These are phyloP conservation scores for Platygyra sinensis DNA, from an alignment of 64 coral and sea anemone species.

Conservation along the genomic window DNA sequence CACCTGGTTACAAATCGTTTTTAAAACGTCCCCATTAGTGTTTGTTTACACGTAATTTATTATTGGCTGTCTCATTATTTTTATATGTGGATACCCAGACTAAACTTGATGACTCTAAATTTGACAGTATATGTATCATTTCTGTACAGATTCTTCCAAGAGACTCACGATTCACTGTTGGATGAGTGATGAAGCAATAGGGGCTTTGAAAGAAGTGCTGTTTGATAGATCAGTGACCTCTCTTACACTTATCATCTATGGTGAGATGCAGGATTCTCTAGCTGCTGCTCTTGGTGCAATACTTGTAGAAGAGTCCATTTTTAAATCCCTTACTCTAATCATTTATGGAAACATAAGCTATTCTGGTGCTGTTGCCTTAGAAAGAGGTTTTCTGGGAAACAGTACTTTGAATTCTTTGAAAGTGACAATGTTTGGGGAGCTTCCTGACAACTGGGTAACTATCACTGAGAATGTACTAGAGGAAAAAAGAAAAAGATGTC, in stretches of 20 bases:
- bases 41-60: too few relatives aligned
- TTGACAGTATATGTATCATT: too few relatives aligned
- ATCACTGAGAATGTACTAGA: not conserved
- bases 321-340: not conserved
- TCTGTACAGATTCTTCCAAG: too few relatives aligned
- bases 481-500: not conserved
- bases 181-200: not conserved
- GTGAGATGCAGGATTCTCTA: not conserved
- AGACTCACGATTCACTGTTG: not conserved
- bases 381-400: slow-evolving; percentile 1
- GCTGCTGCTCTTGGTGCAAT: not conserved
- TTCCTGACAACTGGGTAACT: not conserved
- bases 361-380: not conserved
- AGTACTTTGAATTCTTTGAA: not conserved
- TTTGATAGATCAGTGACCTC: not conserved
- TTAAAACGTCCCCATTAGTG: too few relatives aligned
- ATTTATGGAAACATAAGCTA: not conserved
- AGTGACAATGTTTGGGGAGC: not conserved
- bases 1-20: too few relatives aligned
- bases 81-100: too few relatives aligned
- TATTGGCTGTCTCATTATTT: too few relatives aligned
- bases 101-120: too few relatives aligned
- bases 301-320: not conserved
- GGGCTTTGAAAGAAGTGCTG: not conserved
- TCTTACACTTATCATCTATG: not conserved